A percentile compares a stretch with the other conserved stretches of the same genome.
These are phyloP conservation scores for Noctua fimbriata DNA, from an alignment of 2,888 invertebrate genomes.

Conservation along the genomic window DNA sequence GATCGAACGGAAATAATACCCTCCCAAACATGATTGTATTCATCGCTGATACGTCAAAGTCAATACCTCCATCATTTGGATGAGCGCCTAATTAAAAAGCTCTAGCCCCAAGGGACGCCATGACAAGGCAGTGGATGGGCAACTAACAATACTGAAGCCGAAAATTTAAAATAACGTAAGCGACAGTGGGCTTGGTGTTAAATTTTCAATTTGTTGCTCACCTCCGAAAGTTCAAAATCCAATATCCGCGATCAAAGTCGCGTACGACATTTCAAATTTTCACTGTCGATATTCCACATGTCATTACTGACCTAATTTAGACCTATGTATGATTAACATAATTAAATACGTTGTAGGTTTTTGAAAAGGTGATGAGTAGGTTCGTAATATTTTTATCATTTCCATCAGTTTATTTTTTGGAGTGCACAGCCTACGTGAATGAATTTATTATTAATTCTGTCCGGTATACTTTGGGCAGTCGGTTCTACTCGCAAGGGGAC, in stretches of 20 bases:
- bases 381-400: conserved; percentile 2
- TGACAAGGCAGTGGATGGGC: conserved; percentile 36
- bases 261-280: background rate
- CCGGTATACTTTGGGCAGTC: background rate
- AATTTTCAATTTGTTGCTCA: background rate
- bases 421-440: background rate
- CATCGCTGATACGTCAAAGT: conserved; percentile 28
- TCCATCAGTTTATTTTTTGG: conserved; percentile 17
- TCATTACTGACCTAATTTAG: conserved; percentile 41
- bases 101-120: conserved; percentile 39
- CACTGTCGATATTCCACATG: conserved; percentile 6
- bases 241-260: background rate
- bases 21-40: background rate
- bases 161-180: background rate
- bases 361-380: conserved; percentile 26
- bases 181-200: background rate
- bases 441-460: background rate
- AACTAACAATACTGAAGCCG: background rate
- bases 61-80: conserved; percentile 46
- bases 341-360: conserved; percentile 46
- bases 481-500: background rate
- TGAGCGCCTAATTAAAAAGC: conserved; percentile 47
- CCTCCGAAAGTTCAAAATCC: background rate
- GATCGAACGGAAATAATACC: conserved; percentile 15
- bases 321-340: conserved; percentile 41